These are phyloP conservation scores for Apteryx mantelli DNA, from an alignment of 2,113 vertebrate species.

Conservation along the genomic window DNA sequence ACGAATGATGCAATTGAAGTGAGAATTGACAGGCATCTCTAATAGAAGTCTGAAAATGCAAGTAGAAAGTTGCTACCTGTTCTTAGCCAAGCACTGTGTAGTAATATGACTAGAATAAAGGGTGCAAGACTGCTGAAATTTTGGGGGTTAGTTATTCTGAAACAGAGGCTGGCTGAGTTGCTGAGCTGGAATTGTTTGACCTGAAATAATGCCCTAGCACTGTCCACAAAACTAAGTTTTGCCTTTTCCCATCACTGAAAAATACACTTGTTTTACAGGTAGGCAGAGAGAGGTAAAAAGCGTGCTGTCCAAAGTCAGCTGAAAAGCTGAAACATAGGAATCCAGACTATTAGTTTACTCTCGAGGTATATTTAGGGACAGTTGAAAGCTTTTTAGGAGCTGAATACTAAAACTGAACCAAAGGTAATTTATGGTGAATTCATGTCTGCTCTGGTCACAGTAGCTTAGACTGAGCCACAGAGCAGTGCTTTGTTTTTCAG, in stretches of 20 bases:
- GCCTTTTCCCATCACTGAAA: neutral
- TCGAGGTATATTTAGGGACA: neutral
- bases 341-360: neutral
- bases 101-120: neutral
- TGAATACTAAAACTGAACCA: neutral
- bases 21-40: neutral
- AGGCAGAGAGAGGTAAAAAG: neutral
- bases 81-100: neutral
- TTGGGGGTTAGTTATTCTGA: neutral
- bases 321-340: neutral
- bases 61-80: neutral
- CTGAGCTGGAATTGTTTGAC: neutral
- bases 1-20: neutral
- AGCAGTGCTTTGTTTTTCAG: neutral
- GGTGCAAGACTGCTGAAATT: neutral
- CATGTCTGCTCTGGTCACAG: neutral
- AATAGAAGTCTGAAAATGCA: neutral
- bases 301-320: neutral
- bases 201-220: neutral
- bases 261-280: fast-evolving
- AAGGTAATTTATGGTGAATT: neutral
- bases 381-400: neutral
- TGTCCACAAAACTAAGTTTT: neutral
- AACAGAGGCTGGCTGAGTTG: neutral
- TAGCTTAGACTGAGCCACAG: neutral